Conservation (phyloP, 2,888 invertebrate genomes). For the Eupithecia abbreviata region DNA sequence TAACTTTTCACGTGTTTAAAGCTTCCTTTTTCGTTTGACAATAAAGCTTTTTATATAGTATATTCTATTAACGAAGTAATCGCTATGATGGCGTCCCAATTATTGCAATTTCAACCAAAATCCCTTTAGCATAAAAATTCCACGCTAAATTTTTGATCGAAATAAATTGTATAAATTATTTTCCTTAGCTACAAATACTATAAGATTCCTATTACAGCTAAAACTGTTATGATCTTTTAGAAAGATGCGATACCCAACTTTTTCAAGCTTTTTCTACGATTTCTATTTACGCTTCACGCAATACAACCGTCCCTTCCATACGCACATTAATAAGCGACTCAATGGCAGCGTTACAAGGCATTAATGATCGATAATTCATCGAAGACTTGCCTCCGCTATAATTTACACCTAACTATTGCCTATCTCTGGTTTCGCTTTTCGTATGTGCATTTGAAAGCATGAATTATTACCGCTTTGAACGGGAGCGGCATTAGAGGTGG, state of each 20-base stretch:
- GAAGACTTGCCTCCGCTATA: conserved; percentile 49
- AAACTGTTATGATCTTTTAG: not conserved
- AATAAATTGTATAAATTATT: too few species aligned
- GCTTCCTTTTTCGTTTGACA: too few species aligned
- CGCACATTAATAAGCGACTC: conserved; percentile 57
- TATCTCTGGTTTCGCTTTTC: conserved; percentile 43
- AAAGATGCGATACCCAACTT: not conserved
- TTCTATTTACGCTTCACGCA: conserved; percentile 18
- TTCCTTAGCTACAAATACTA: too few species aligned
- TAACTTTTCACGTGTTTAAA: too few species aligned
- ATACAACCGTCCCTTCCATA: conserved; percentile 32
- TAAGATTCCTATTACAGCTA: too few species aligned
- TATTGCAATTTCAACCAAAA: too few species aligned
- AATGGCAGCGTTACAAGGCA: conserved; percentile 61
- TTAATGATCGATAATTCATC: conserved; percentile 67
- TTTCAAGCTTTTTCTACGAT: not conserved
- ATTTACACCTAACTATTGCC: conserved; percentile 53
- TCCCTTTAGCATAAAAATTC: too few species aligned
- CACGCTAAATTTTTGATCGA: too few species aligned
- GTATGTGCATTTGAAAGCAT: conserved; percentile 52
- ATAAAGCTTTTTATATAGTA: too few species aligned
- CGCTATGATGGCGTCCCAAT: too few species aligned
- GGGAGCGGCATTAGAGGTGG: conserved; percentile 36
- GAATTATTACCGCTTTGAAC: conserved; percentile 43
- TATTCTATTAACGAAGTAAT: too few species aligned